phyloP scores from a whole-genome alignment of 2,888 invertebrate species.

The Petrolisthes manimaculis region DNA sequence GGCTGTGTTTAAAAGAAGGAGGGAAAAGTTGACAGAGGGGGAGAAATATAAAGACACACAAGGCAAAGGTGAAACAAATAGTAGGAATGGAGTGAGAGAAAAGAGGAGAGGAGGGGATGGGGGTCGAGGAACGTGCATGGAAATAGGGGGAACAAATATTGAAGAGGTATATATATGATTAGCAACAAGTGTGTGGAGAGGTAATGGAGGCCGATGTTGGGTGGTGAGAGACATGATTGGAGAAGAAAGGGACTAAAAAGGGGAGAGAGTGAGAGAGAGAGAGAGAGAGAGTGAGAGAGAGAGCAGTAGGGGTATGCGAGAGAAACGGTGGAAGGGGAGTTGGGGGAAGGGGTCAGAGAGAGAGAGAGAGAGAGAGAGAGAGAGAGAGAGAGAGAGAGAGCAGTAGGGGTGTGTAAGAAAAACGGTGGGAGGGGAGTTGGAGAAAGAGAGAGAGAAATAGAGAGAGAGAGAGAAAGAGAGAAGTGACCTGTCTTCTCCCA shows the following conservation, averaged over 20 bases:
- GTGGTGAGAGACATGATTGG: too few species aligned
- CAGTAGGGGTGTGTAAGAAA: neutral
- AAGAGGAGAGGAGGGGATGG: too few species aligned
- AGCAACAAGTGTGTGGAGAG: too few species aligned
- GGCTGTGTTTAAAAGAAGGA: too few species aligned
- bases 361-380: neutral
- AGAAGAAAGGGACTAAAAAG: neutral
- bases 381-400: conserved; percentile 9
- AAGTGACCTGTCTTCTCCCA: neutral
- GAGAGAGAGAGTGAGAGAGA: conserved; percentile 14
- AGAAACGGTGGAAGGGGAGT: neutral
- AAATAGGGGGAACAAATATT: too few species aligned
- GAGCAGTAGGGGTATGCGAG: neutral
- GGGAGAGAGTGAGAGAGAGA: conserved; percentile 11
- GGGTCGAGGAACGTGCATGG: too few species aligned
- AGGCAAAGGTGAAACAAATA: too few species aligned
- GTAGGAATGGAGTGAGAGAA: too few species aligned
- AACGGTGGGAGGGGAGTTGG: neutral
- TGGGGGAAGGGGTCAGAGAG: neutral
- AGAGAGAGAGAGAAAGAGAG: conserved; percentile 18
- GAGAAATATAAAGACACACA: too few species aligned
- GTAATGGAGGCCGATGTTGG: too few species aligned
- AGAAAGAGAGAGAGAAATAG: neutral
- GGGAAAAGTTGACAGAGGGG: too few species aligned
- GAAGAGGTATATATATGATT: too few species aligned